Evolutionary conservation across 2,797 vertebrate genomes (phyloP).

Genomic region (Acrossocheilus fasciatus): DNA sequence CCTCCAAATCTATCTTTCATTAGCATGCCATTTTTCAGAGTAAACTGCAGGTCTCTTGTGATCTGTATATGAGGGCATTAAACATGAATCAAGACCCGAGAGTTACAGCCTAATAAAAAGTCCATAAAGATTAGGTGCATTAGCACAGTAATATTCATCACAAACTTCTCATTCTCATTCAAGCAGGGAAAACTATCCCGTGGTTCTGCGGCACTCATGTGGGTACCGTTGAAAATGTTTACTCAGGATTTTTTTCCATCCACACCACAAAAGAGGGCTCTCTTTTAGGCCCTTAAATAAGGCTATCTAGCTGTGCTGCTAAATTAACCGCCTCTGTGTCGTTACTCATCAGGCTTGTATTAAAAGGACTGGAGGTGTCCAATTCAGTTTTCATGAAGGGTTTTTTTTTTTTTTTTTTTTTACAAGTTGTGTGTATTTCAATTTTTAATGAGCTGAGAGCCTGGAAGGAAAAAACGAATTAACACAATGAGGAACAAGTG

Average conservation of each 20-base stretch:
- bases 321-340: constrained; percentile 64
- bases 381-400: constrained; percentile 63
- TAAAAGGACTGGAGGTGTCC: constrained; percentile 59
- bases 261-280: constrained; percentile 25
- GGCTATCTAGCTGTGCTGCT: constrained; percentile 65
- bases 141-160: constrained; percentile 66
- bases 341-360: constrained; percentile 51
- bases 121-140: constrained; percentile 57
- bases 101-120: constrained; percentile 59
- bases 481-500: constrained; percentile 64
- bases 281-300: constrained; percentile 47
- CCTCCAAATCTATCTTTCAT: constrained; percentile 40
- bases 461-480: constrained; percentile 64
- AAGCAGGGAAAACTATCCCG: constrained; percentile 57
- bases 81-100: constrained; percentile 60
- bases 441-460: constrained; percentile 71
- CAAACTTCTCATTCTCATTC: constrained; percentile 56
- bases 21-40: constrained; percentile 34
- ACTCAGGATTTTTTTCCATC: constrained; percentile 50
- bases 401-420: constrained; percentile 49
- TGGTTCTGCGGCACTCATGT: constrained; percentile 44
- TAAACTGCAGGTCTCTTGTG: constrained; percentile 43
- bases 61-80: constrained; percentile 66
- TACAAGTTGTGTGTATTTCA: constrained; percentile 67
- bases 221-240: constrained; percentile 61